Evolutionary conservation across 2,113 vertebrate genomes (phyloP).

Genomic region (Cynoglossus semilaevis): DNA sequence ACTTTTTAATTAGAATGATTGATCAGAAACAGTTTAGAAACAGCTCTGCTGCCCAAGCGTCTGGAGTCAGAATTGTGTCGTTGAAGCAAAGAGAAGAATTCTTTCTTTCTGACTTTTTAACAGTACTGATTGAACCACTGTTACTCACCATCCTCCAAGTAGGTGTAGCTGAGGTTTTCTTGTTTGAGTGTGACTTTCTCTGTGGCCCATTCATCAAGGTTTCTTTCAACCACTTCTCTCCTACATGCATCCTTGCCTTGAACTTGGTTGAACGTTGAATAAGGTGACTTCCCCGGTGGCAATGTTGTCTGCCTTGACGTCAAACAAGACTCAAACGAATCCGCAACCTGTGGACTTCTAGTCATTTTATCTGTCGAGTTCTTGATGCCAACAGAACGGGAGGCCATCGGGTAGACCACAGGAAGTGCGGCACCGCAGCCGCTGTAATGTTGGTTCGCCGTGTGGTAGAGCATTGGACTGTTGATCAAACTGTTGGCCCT

Average conservation of each 20-base stretch:
- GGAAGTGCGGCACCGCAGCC: constrained; percentile 44
- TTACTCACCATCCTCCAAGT: constrained; percentile 90
- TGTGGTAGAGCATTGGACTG: constrained; percentile 81
- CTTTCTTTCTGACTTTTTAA: no score
- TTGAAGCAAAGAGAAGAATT: no score
- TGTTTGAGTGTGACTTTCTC: constrained; percentile 86
- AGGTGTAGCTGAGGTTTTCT: constrained; percentile 89
- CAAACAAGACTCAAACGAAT: constrained; percentile 74
- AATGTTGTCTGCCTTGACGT: constrained; percentile 70
- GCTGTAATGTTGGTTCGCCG: constrained; percentile 47
- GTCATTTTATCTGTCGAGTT: constrained; percentile 53
- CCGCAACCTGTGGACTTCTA: constrained; percentile 58
- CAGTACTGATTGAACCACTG: neutral
- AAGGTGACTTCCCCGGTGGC: constrained; percentile 77
- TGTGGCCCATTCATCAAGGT: constrained; percentile 44
- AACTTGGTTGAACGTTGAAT: constrained; percentile 39
- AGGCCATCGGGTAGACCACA: constrained; percentile 17
- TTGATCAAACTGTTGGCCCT: constrained; percentile 49
- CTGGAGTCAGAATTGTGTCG: no score
- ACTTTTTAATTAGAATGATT: no score
- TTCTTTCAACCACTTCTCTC: constrained; percentile 23
- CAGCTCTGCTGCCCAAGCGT: no score
- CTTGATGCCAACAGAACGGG: constrained; percentile 18
- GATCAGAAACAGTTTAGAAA: no score
- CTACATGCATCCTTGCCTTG: constrained; percentile 13